Base-by-base conservation (phyloP, 2,797 vertebrate species). In the Cryptoblepharus egeriae region DNA sequence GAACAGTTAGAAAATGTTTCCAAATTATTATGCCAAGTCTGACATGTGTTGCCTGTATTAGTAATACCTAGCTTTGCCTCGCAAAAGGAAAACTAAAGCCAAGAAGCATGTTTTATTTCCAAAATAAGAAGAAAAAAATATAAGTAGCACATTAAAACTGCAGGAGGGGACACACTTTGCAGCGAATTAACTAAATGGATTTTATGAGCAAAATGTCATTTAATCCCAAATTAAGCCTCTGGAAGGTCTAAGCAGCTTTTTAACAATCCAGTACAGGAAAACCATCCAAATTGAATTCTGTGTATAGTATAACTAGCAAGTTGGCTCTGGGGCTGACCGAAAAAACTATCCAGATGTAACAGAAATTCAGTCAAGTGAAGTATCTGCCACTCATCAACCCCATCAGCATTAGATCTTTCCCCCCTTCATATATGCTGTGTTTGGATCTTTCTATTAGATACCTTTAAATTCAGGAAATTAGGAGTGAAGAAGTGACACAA, bases 211-310 rank as follows among this genome's bases (percentile, higher is more conserved):
- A 94, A 95, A 87, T 68, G 75, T 89, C 57, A 92, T 88, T 92
- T 91, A 92, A 93, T 83, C 84, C 84, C 87, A 93, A 88, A 91
- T 90, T 91, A 93, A 92, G 49, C 77, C 87, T 91, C 86, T 92
- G 90, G 85, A 94, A 93, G 81, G 79, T 90, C 58, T 83, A 84
- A 81, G 68, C 2, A 77, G 49, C 28, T 87, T 85, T 70, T 85
- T 70, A 94, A 88, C 87, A 94, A 92, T 71, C 60, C 77, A 84
- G 75, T 1, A 86, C 81, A 81, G 85, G 15, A n/a, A 92, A 91
- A 76, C 57, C 63, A 30, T 92, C 90, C 89, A 91, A 81, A 92
- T 57, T 60, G 83, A 63, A 64, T 82, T 86, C 63, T 42, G n/a
- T 37, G 81, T 3, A 58, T 74, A 67, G 55, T 32, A 73, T 18